A percentile compares a stretch with the other conserved stretches of the same genome.
These are phyloP conservation scores for Piscicola geometra DNA, from an alignment of 2,888 invertebrate species.

Conservation along the genomic window DNA sequence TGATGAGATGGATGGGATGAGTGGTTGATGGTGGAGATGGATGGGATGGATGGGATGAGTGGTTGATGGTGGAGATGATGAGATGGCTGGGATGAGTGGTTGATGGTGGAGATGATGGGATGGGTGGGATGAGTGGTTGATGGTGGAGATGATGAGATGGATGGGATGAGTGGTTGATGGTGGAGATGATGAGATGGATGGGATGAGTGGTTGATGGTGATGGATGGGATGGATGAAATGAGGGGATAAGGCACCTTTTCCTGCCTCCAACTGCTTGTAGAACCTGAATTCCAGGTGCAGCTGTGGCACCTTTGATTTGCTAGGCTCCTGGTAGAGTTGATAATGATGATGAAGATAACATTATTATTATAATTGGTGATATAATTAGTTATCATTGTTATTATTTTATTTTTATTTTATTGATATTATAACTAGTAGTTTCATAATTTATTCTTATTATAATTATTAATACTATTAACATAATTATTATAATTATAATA, in stretches of 20 bases:
- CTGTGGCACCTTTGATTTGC: too few species aligned
- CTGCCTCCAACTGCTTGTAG: not conserved
- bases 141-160: not conserved
- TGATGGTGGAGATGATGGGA: conserved; percentile 6
- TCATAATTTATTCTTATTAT: too few species aligned
- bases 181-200: not conserved
- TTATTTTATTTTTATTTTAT: too few species aligned
- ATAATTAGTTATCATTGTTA: too few species aligned
- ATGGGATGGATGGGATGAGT: not conserved
- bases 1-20: not conserved
- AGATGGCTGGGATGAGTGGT: not conserved
- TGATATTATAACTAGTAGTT: too few species aligned
- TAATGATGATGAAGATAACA: too few species aligned
- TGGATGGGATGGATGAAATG: not conserved
- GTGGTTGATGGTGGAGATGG: not conserved
- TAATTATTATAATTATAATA: not conserved
- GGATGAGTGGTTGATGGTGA: not conserved
- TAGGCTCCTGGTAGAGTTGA: too few species aligned
- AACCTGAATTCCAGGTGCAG: not conserved
- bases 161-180: not conserved
- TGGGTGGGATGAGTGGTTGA: not conserved
- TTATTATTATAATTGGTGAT: too few species aligned
- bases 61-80: not conserved
- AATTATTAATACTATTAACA: too few species aligned
- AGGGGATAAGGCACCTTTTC: not conserved